These are phyloP conservation scores for Tadarida brasiliensis DNA, from an alignment of 2,797 vertebrate genomes.

Conservation along the genomic window DNA sequence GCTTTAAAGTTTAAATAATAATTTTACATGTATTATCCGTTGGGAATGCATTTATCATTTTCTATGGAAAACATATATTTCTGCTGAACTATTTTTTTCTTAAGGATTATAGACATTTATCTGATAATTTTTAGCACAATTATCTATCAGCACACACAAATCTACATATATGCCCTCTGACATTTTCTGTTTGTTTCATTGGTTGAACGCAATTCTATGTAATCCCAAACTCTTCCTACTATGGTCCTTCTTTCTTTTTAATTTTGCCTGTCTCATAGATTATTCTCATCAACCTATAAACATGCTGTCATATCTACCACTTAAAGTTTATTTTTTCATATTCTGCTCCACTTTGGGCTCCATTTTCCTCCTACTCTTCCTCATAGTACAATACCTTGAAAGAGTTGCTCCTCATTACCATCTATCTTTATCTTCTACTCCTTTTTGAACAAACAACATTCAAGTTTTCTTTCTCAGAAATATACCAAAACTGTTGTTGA, in stretches of 20 bases:
- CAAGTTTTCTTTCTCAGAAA: background rate
- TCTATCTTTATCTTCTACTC: background rate
- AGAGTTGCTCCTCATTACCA: background rate
- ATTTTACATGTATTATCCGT: background rate
- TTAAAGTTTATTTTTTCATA: background rate
- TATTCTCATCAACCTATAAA: background rate
- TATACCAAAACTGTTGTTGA: background rate
- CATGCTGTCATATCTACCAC: background rate
- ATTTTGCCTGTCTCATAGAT: background rate
- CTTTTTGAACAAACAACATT: background rate
- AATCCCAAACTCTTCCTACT: background rate
- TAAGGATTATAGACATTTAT: background rate
- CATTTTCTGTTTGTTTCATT: background rate
- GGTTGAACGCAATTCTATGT: background rate
- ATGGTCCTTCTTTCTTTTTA: background rate
- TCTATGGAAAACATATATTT: background rate
- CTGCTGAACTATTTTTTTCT: background rate
- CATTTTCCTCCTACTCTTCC: background rate
- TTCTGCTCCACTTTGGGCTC: background rate
- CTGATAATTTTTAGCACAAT: background rate
- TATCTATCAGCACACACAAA: rapidly evolving
- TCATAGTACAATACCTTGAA: background rate
- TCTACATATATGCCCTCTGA: rapidly evolving
- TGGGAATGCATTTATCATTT: background rate
- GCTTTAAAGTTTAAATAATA: background rate